These are phyloP conservation scores for Listrodromus nycthemerus DNA, from an alignment of 2,888 invertebrate genomes.

Conservation along the genomic window DNA sequence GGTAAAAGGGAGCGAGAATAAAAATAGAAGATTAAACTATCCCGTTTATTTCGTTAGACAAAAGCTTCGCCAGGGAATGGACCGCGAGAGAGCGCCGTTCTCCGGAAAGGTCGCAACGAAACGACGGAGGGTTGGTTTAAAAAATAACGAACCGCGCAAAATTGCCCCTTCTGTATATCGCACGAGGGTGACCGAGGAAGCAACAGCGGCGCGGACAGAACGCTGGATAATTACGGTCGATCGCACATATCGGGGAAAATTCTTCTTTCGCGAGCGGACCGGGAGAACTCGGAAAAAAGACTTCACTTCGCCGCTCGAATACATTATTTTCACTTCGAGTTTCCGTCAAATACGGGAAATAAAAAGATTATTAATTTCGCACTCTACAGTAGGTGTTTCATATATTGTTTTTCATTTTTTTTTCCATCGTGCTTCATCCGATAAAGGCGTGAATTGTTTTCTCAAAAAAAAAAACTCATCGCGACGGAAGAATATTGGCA, in stretches of 20 bases:
- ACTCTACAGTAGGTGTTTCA: not conserved
- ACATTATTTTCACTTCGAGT: not conserved
- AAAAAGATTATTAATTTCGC: not conserved
- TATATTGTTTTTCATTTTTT: not conserved
- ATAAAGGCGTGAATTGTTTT: too few species aligned
- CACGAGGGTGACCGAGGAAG: not conserved
- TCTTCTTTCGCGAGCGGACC: not conserved
- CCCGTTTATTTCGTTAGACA: constrained; percentile 41
- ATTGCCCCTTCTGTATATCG: constrained; percentile 10
- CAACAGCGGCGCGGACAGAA: not conserved
- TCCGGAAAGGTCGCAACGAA: not conserved
- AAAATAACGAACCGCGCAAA: constrained; percentile 22
- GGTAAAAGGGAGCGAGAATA: constrained; percentile 4
- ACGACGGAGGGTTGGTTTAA: not conserved
- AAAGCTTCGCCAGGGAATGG: not conserved
- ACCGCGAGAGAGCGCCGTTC: not conserved
- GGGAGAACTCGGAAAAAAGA: not conserved
- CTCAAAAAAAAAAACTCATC: too few species aligned
- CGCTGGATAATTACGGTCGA: constrained; percentile 20
- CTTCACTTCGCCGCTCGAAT: not conserved
- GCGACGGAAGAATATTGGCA: too few species aligned
- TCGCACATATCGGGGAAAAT: constrained; percentile 13
- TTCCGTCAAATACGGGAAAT: not conserved
- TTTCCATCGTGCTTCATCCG: not conserved
- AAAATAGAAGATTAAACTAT: constrained; percentile 51